Base-by-base conservation (phyloP, 2,888 invertebrate genomes). In the Thereva nobilitata region DNA sequence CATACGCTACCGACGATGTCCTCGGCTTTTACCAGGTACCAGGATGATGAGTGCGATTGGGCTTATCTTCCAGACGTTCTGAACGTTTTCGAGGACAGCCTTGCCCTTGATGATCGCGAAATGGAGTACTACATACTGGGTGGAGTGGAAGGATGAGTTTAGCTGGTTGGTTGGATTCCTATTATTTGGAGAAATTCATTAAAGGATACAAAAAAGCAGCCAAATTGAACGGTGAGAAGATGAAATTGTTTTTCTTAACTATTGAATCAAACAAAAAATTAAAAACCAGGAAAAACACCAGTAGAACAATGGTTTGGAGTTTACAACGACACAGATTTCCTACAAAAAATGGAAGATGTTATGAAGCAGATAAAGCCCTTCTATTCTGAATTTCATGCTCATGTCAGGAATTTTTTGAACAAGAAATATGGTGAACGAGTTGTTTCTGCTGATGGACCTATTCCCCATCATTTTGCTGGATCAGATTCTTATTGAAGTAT, bases 331-430 rank as follows among this genome's bases (percentile, higher is more conserved):
- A 69, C 73, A 38, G 72, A 77, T 59, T 75, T 78, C 68, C 66
- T 79, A 0, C 67, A 72, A 49, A 78, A 78, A 69, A 78, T 79
- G 78, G 74, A 77, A 64, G 71, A 73, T n/a, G 78, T 78, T 0
- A 78, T 91, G 86, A 84, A 86, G 73, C 87, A 91, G 75, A 82
- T 95, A 66, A 88, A 87, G 75, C 95, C 95, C 0, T 79, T 95
- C 0, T 95, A 95, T 76, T 81, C 88, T 63, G 88, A 93, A 75
- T 80, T 95, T 23, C 94, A 95, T 76, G 92, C 91, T 0, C 94
- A 92, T 73, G 87, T 93, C 4, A 83, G 93, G 69, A 84, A 86
- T 72, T 86, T 87, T 63, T 82, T 93, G 9, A 82, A 86, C 7
- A 82, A 86, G 72, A 83, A 85, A 71, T 93, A 93, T 75, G 91